Evolutionary conservation across 2,113 vertebrate species (phyloP).

Genomic region (Sigmodon hispidus): DNA sequence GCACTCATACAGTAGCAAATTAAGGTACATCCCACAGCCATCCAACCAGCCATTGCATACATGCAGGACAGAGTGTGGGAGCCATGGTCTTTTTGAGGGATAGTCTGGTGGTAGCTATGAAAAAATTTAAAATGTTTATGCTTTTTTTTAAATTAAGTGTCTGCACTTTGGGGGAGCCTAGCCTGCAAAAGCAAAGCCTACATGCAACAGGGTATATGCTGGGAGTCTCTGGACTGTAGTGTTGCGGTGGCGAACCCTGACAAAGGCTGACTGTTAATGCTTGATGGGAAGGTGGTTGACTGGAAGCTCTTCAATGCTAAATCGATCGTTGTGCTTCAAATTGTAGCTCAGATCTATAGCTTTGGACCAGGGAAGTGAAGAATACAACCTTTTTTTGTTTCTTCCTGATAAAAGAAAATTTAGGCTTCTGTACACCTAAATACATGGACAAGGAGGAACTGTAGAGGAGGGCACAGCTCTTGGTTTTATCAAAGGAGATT

Average conservation of each 20-base stretch:
- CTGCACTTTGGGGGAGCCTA: neutral
- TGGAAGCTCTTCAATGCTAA: neutral
- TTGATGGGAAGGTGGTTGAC: neutral
- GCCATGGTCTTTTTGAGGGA: neutral
- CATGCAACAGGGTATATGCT: neutral
- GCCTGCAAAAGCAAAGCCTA: neutral
- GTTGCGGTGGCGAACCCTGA: neutral
- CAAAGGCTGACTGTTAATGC: neutral
- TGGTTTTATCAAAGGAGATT: neutral
- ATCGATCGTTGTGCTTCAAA: neutral
- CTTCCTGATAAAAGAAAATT: conserved; percentile 33
- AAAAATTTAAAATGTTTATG: neutral
- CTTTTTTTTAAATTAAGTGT: neutral
- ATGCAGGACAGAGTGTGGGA: neutral
- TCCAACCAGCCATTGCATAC: neutral
- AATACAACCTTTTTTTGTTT: neutral
- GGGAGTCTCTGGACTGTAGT: neutral
- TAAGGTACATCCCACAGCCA: neutral
- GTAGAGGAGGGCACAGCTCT: neutral
- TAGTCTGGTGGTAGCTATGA: neutral
- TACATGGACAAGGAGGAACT: neutral
- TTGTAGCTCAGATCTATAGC: neutral
- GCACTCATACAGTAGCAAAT: neutral
- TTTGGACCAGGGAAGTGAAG: neutral
- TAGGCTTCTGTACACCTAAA: neutral